Evolutionary conservation across 2,888 invertebrate species (phyloP).

Genomic region (Iphiclides podalirius): DNA sequence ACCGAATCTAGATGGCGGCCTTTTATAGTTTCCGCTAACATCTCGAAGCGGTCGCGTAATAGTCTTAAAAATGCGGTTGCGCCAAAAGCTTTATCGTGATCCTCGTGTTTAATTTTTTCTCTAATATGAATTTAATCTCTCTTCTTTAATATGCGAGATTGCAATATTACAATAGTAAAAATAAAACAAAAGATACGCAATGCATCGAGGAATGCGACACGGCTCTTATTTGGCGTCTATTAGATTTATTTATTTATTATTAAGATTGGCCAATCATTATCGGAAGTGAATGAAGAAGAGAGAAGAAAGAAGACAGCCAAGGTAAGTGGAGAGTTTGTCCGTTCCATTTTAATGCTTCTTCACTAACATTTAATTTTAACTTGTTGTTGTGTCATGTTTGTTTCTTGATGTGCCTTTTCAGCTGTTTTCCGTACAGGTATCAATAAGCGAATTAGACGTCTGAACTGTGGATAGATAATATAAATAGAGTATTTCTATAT

Average conservation of each 20-base stretch:
- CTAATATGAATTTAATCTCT: no score
- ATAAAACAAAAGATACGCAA: no score
- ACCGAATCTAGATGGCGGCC: conserved; percentile 41
- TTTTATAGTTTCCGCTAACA: conserved; percentile 36
- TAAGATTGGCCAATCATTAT: conserved; percentile 71
- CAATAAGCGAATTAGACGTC: conserved; percentile 44
- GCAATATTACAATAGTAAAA: no score
- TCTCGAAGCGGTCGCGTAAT: conserved; percentile 52
- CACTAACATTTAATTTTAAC: conserved; percentile 50
- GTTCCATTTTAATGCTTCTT: conserved; percentile 38
- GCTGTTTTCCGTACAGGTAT: conserved; percentile 67
- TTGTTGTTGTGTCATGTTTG: conserved; percentile 46
- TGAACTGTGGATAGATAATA: no score
- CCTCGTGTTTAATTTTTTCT: conserved; percentile 65
- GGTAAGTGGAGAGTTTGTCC: conserved; percentile 58
- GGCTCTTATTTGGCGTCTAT: conserved; percentile 67
- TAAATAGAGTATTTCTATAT: no score
- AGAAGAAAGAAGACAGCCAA: conserved; percentile 38
- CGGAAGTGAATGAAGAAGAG: conserved; percentile 48
- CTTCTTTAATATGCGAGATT: no score
- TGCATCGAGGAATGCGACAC: conserved; percentile 27
- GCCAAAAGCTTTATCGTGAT: conserved; percentile 62
- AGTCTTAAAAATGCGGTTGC: conserved; percentile 59
- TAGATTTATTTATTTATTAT: no score
- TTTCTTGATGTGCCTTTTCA: conserved; percentile 68